Base-by-base conservation (phyloP, 2,113 vertebrate genomes). In the Mesitornis unicolor region DNA sequence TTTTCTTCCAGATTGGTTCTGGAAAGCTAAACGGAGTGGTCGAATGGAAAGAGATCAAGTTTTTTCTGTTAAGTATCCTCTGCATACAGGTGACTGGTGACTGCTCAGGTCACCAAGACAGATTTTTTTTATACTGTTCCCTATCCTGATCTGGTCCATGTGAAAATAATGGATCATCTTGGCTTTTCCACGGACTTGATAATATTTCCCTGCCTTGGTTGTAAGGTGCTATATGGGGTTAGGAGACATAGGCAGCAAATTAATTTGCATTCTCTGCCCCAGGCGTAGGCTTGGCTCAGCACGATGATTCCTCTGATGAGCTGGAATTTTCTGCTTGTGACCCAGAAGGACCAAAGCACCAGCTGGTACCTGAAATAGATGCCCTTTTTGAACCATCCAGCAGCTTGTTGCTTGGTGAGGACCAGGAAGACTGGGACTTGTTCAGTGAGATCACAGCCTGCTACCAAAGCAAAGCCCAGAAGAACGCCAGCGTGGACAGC, bases 231-330 rank as follows among this genome's bases (percentile, higher is more conserved):
- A 3, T 18, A 29, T 45, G 35, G 42, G 10, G 16, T 36, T 64
- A 64, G 71, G 40, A 63, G 54, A 59, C 54, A 35, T 2, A 51
- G 63, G 71, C 63, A 92, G 56, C 38, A 31, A 74, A 67, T 29
- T 76, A 54, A 89, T 87, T 65, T 73, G 70, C 35, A 10, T 89
- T 64, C 26, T 88, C 65, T 96, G 53, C 18, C 42, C 19, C 63
- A 96, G 97, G 83, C 51, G 29, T 70, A 84, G 96, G 87, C 21
- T 48, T 93, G 51, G 70, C 86, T 75, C 97, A 96, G 78, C 97
- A 95, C 6, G 95, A 94, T 18, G 97, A 98, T 73, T 98, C 98
- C 51, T 98, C 98, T 20, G 98, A 98, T 76, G 97, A 98, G 82
- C 92, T 97, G 89, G 98, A 98, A 54, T 97, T 94, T 64, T 91